Percentiles rank a stretch among this genome's conserved stretches.
These are phyloP conservation scores for Caenorhabditis sp. DNA, from an alignment of 2,888 invertebrate species.

Conservation along the genomic window DNA sequence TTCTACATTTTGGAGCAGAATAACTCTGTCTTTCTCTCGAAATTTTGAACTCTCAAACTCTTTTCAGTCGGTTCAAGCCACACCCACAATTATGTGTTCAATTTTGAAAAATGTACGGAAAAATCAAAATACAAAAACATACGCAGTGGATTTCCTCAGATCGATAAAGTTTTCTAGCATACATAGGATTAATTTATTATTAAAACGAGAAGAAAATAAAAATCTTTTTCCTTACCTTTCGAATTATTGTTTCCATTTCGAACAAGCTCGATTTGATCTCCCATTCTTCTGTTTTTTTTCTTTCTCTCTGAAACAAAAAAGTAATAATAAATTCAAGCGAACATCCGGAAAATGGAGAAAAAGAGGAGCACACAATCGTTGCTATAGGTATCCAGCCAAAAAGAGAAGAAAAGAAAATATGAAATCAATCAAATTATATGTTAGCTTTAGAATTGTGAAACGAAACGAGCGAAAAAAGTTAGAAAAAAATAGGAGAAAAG, in stretches of 20 bases:
- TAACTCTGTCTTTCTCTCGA: no score
- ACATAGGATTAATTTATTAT: not conserved
- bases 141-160: conserved; percentile 1
- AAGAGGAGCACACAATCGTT: not conserved
- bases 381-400: not conserved
- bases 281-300: conserved; percentile 8
- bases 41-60: no score
- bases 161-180: not conserved
- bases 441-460: not conserved
- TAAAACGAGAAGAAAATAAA: no score
- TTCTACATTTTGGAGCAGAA: no score
- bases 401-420: not conserved
- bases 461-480: not conserved
- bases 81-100: no score
- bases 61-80: no score
- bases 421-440: not conserved
- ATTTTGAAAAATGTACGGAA: no score
- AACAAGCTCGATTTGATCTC: conserved; percentile 36
- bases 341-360: not conserved
- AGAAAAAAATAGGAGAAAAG: not conserved
- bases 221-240: not conserved
- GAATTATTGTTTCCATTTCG: conserved; percentile 21
- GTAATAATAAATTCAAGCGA: not conserved
- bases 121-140: no score
- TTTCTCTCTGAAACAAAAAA: conserved; percentile 1